These are phyloP conservation scores for Mnemiopsis leidyi DNA, from an alignment of 37 sponge, comb jelly and placozoan species.

Conservation along the genomic window DNA sequence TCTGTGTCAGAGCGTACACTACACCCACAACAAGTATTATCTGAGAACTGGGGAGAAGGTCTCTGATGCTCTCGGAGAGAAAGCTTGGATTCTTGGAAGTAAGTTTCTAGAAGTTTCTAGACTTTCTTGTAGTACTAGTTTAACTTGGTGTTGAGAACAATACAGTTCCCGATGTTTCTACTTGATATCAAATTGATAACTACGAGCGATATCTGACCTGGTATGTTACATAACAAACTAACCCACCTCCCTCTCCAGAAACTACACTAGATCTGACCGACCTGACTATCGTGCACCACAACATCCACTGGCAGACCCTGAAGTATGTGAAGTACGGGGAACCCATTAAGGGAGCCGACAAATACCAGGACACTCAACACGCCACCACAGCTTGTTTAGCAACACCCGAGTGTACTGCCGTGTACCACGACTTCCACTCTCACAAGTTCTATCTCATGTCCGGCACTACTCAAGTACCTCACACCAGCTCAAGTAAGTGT, in stretches of 20 bases:
- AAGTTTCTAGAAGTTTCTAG: no score
- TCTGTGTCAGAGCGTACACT: conserved; percentile 1
- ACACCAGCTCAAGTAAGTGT: neutral
- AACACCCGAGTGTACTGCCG: neutral
- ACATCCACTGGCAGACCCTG: conserved; percentile 33
- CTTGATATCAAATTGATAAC: no score
- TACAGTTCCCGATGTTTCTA: no score
- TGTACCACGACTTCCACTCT: neutral
- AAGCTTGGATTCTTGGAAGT: conserved; percentile 24
- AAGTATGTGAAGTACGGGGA: neutral
- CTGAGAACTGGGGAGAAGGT: neutral
- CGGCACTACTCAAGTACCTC: neutral
- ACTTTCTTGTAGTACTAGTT: no score
- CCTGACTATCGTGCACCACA: neutral
- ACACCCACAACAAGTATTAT: neutral
- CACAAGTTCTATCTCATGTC: neutral
- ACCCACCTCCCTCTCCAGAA: neutral
- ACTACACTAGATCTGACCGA: conserved; percentile 8
- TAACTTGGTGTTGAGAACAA: no score
- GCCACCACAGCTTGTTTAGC: neutral
- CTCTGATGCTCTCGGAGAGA: neutral
- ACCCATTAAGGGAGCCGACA: neutral
- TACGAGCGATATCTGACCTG: no score
- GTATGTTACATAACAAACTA: no score
- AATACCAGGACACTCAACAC: neutral